Evolutionary conservation across 2,113 vertebrate genomes (phyloP).

Genomic region (Dicentrarchus labrax): DNA sequence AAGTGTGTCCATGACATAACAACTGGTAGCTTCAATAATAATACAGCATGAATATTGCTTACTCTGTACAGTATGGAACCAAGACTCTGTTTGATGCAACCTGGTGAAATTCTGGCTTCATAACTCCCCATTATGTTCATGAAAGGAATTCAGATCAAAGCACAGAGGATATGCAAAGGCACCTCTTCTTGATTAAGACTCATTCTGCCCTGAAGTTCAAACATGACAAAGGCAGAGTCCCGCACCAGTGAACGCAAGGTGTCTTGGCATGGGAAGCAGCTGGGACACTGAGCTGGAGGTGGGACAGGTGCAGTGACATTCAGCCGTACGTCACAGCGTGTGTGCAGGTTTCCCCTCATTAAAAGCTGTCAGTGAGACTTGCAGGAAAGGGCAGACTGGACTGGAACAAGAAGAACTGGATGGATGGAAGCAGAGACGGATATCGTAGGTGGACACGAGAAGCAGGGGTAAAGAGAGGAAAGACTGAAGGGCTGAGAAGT

Average conservation of each 20-base stretch:
- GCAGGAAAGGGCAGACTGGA: slow-evolving; percentile 10
- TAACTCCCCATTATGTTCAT: slow-evolving; percentile 45
- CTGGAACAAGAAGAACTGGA: background rate
- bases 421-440: background rate
- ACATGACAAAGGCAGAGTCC: slow-evolving; percentile 1
- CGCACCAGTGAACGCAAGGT: background rate
- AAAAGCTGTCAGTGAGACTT: slow-evolving; percentile 6
- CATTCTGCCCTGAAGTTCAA: slow-evolving; percentile 40
- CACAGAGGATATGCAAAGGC: slow-evolving; percentile 33
- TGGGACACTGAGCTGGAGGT: slow-evolving; percentile 5
- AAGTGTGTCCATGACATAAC: background rate
- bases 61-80: slow-evolving; percentile 22
- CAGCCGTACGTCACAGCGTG: background rate
- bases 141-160: slow-evolving; percentile 64
- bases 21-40: background rate
- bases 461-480: background rate
- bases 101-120: slow-evolving; percentile 49
- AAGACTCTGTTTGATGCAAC: slow-evolving; percentile 65
- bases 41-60: slow-evolving; percentile 13
- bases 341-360: background rate
- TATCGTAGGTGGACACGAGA: background rate
- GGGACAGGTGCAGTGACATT: slow-evolving; percentile 40
- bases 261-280: background rate
- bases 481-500: background rate
- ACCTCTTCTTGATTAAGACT: slow-evolving; percentile 38